These are phyloP conservation scores for Opisthocomus hoazin DNA, from an alignment of 2,113 vertebrate genomes.

Conservation along the genomic window DNA sequence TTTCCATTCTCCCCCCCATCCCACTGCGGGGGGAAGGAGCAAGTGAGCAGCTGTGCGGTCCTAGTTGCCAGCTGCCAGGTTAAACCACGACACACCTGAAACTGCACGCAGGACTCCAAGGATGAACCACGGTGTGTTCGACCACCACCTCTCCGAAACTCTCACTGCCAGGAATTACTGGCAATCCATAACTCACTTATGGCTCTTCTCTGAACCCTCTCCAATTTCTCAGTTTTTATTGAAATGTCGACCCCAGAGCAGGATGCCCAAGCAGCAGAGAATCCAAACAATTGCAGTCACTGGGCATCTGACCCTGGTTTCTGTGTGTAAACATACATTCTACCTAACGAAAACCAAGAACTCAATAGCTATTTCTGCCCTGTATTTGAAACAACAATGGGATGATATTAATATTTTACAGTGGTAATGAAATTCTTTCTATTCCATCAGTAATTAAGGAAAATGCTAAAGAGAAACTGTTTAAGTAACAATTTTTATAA, in stretches of 20 bases:
- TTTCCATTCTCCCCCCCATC: no score
- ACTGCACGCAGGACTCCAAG: background rate
- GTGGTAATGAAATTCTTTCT: background rate
- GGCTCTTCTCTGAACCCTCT: background rate
- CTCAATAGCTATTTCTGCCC: background rate
- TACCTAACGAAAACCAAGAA: background rate
- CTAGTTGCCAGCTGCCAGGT: no score
- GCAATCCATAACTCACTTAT: rapidly evolving
- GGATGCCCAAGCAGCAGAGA: background rate
- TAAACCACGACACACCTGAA: no score
- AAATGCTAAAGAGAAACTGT: background rate
- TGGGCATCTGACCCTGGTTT: background rate
- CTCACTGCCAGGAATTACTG: background rate
- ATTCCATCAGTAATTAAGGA: conserved; percentile 18
- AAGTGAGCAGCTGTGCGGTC: no score
- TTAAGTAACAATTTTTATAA: background rate
- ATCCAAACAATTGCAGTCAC: background rate
- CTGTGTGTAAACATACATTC: background rate
- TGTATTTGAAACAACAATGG: background rate
- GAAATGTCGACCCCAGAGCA: rapidly evolving
- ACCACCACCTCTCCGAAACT: rapidly evolving
- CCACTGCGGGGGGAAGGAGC: no score
- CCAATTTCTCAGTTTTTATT: rapidly evolving
- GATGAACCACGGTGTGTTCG: background rate
- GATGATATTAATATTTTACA: background rate